Percentiles rank a stretch among this genome's conserved stretches.
Evolutionary conservation across 1,140 invertebrate genomes (phyloP).

Genomic region (Sycobia sp.): DNA sequence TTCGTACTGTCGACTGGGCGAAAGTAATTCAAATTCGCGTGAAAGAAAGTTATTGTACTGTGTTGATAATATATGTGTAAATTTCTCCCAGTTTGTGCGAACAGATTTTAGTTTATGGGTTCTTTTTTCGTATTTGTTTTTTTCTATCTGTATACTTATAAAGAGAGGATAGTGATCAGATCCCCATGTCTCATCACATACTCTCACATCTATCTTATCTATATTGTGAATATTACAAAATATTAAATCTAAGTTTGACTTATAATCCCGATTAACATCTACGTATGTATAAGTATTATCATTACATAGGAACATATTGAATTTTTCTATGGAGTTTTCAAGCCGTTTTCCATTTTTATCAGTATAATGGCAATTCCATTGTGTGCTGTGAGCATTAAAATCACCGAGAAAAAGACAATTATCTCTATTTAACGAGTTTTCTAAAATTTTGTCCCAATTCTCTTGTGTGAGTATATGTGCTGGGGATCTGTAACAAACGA

Average conservation of each 20-base stretch:
- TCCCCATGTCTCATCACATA: background rate
- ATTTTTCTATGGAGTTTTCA: background rate
- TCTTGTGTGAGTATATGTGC: background rate
- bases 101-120: background rate
- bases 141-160: background rate
- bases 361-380: background rate
- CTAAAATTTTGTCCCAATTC: background rate
- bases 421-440: background rate
- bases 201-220: background rate
- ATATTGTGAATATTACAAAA: background rate
- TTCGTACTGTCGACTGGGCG: background rate
- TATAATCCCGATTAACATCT: background rate
- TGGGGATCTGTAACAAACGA: no score
- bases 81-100: background rate
- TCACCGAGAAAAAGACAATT: background rate
- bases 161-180: background rate
- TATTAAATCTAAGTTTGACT: background rate
- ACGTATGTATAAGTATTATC: background rate
- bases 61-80: no score
- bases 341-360: background rate
- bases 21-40: background rate
- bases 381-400: background rate
- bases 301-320: background rate
- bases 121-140: background rate
- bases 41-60: background rate